Evolutionary conservation across 1,140 invertebrate genomes (phyloP).

Genomic region (Pogonognathellus flavescens): DNA sequence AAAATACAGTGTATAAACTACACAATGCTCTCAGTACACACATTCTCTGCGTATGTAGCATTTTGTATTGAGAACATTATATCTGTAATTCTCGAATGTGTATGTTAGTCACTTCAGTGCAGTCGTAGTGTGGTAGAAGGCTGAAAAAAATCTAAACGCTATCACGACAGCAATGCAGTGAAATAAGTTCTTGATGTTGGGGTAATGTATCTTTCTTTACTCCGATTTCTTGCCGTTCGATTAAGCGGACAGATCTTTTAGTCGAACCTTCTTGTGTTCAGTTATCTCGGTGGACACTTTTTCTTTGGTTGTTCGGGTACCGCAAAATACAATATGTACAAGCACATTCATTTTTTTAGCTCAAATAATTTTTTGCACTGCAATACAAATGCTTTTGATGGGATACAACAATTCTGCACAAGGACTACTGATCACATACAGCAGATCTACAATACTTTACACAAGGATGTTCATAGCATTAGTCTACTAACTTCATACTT

Average conservation of each 20-base stretch:
- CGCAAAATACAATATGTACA: not conserved
- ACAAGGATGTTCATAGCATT: no score
- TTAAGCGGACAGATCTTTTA: conserved; percentile 42
- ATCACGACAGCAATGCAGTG: conserved; percentile 36
- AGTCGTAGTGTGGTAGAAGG: not conserved
- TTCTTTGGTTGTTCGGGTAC: not conserved
- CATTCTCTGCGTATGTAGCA: not conserved
- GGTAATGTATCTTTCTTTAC: conserved; percentile 46
- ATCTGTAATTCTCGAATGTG: not conserved
- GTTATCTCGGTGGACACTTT: not conserved
- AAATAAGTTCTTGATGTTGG: conserved; percentile 47
- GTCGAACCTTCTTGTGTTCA: not conserved
- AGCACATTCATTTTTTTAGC: not conserved
- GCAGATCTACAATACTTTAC: no score
- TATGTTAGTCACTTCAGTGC: not conserved
- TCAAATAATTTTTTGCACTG: conserved; percentile 18
- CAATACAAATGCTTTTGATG: not conserved
- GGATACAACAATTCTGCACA: no score
- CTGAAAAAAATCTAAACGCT: conserved; percentile 32
- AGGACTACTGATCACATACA: no score
- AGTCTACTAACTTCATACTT: no score
- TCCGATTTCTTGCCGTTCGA: conserved; percentile 49
- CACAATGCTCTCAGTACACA: not conserved
- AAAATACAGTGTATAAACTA: not conserved
- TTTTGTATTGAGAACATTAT: not conserved